Evolutionary conservation across 2,797 vertebrate genomes (phyloP).

Genomic region (Bufotes viridis): DNA sequence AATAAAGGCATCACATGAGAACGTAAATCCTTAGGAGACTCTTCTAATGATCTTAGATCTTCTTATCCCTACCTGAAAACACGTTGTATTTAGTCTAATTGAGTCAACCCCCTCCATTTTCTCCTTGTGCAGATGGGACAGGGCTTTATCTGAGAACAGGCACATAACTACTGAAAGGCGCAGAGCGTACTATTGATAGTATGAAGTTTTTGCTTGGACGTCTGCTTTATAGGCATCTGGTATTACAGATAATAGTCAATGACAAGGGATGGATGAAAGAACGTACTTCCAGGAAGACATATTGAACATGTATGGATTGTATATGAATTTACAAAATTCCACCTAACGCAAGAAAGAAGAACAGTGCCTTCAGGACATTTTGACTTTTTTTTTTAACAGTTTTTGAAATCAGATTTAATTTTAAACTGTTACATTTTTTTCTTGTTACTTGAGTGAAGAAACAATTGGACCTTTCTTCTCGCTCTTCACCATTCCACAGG

Average conservation of each 20-base stretch:
- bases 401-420: background rate
- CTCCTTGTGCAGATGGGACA: background rate
- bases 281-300: background rate
- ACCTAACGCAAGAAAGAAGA: background rate
- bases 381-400: background rate
- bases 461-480: background rate
- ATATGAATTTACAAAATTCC: background rate
- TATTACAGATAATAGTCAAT: slow-evolving; percentile 9
- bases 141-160: slow-evolving; percentile 1
- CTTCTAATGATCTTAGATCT: slow-evolving; percentile 77
- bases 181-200: background rate
- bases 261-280: slow-evolving; percentile 46
- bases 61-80: slow-evolving; percentile 75
- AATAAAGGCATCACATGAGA: slow-evolving; percentile 64
- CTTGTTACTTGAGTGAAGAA: background rate
- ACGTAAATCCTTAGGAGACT: slow-evolving; percentile 70
- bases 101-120: slow-evolving; percentile 49
- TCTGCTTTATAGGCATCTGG: background rate
- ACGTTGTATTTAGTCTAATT: slow-evolving; percentile 69
- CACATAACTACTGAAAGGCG: background rate
- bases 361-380: background rate
- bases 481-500: background rate
- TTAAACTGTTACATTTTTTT: background rate
- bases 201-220: background rate
- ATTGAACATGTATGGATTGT: background rate